These are phyloP conservation scores for Telmatochromis brichardi DNA, from an alignment of 2,113 vertebrate species.

Conservation along the genomic window DNA sequence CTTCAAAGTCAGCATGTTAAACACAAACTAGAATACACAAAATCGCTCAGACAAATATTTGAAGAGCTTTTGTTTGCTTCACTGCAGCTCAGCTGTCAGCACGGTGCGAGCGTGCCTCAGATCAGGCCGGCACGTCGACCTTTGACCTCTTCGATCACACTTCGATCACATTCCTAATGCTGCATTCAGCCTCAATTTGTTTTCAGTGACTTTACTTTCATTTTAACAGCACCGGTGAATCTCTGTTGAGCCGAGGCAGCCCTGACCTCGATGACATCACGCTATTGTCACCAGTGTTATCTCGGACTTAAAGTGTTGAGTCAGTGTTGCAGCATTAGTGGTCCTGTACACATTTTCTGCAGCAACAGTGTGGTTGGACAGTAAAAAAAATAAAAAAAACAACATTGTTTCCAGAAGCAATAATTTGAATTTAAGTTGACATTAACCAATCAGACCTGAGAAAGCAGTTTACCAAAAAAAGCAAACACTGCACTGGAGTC, in stretches of 20 bases:
- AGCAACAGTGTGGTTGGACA: neutral
- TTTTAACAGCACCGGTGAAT: neutral
- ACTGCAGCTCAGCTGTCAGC: neutral
- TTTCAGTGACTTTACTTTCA: neutral
- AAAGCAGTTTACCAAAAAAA: neutral
- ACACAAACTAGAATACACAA: neutral
- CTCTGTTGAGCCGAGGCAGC: neutral
- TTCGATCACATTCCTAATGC: neutral
- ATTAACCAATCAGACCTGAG: neutral
- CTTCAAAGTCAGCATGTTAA: neutral
- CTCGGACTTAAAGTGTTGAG: neutral
- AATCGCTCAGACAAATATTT: neutral
- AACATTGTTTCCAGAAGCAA: neutral
- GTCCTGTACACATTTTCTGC: neutral
- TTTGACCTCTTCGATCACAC: neutral
- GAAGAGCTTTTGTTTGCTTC: neutral
- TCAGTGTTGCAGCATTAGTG: neutral
- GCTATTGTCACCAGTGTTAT: neutral
- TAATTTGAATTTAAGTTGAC: neutral
- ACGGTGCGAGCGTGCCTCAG: accelerated
- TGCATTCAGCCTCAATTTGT: neutral
- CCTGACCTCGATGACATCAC: neutral
- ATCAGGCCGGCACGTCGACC: neutral
- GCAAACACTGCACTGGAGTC: neutral
- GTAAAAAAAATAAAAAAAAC: accelerated